These are phyloP conservation scores for Stichopus chloronotus DNA, from an alignment of 35 echinoderm and acorn worm species.

Conservation along the genomic window DNA sequence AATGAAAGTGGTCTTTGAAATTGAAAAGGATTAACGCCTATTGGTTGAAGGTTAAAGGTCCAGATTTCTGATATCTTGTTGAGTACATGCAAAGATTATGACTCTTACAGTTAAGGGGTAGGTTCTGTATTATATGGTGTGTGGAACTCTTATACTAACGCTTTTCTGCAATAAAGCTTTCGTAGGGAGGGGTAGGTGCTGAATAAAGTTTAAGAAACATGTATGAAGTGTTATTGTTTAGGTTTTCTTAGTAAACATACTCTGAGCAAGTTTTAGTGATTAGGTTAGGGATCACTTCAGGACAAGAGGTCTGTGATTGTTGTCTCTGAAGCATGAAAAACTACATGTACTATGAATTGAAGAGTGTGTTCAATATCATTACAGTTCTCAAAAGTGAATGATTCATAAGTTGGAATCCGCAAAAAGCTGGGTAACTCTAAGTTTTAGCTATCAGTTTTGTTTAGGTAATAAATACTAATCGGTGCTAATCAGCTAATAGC, in stretches of 20 bases:
- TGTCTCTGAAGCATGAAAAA: too few species aligned
- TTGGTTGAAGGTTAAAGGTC: slow-evolving; percentile 3
- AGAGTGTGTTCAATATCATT: not conserved
- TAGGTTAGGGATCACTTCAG: not conserved
- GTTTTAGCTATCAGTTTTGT: not conserved
- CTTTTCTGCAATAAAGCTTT: not conserved
- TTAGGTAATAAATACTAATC: not conserved
- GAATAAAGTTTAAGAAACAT: not conserved
- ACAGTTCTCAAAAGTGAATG: not conserved
- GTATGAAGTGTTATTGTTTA: slow-evolving; percentile 7
- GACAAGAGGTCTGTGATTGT: not conserved
- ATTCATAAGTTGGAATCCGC: not conserved
- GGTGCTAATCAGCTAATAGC: not conserved
- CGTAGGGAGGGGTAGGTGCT: not conserved
- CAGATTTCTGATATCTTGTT: not conserved
- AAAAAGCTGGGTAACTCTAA: not conserved
- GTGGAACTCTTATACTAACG: not conserved
- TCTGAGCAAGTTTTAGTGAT: not conserved
- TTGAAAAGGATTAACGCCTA: not conserved
- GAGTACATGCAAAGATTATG: not conserved
- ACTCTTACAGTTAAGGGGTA: not conserved
- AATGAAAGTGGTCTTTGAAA: not conserved
- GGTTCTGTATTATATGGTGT: not conserved
- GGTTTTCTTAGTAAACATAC: slow-evolving; percentile 5
- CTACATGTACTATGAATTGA: too few species aligned